Evolutionary conservation across 2,797 vertebrate genomes (phyloP).

Genomic region (Sebastolobus alascanus): DNA sequence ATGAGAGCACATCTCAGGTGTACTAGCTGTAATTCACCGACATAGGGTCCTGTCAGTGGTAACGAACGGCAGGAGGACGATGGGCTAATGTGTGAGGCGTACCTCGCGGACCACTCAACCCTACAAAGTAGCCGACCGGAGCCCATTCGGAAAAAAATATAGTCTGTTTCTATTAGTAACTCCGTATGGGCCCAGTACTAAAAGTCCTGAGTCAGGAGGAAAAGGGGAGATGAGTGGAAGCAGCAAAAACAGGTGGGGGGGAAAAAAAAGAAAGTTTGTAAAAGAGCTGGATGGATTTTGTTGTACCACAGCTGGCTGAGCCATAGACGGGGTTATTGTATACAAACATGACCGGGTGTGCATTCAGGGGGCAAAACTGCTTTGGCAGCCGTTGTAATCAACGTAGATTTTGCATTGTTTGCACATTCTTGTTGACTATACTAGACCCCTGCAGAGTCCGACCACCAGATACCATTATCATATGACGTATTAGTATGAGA

Average conservation of each 20-base stretch:
- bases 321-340: too few relatives aligned
- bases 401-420: too few relatives aligned
- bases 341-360: too few relatives aligned
- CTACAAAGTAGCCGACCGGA: constrained; percentile 38
- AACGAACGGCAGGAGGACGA: constrained; percentile 61
- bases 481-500: too few relatives aligned
- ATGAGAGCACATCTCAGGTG: constrained; percentile 54
- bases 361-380: too few relatives aligned
- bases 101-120: constrained; percentile 47
- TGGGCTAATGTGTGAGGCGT: constrained; percentile 55
- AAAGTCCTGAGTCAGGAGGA: constrained; percentile 53
- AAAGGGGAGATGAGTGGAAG: constrained; percentile 9
- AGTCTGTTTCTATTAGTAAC: constrained; percentile 31
- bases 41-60: constrained; percentile 63
- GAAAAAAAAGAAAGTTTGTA: neutral
- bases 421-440: too few relatives aligned
- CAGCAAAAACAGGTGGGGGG: neutral
- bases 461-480: too few relatives aligned
- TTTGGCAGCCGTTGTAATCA: too few relatives aligned
- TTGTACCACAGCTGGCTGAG: neutral
- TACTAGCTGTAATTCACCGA: constrained; percentile 65
- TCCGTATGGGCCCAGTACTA: constrained; percentile 21
- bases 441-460: too few relatives aligned
- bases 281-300: neutral
- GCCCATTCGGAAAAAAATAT: constrained; percentile 43